A percentile compares a stretch with the other conserved stretches of the same genome.
phyloP scores from a whole-genome alignment of 2,888 invertebrate genomes.

The Stratiomys singularior region DNA sequence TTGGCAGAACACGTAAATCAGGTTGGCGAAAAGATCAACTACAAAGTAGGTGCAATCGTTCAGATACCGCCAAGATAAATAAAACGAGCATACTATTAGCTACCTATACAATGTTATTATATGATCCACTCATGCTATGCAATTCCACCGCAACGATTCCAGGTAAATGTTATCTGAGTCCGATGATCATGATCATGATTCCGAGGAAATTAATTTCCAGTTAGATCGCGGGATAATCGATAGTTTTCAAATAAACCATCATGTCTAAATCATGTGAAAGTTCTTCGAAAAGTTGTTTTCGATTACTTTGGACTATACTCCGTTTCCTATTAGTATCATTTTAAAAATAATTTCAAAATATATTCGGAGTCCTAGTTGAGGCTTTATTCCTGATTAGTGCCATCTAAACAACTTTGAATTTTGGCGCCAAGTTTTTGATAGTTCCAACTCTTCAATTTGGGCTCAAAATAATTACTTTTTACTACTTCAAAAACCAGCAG shows the following conservation, averaged over 20 bases:
- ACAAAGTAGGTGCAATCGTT: neutral
- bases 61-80: neutral
- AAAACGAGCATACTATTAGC: neutral
- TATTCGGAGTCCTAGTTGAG: too few species aligned
- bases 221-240: conserved; percentile 41
- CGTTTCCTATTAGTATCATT: too few species aligned
- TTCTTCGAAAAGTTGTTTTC: too few species aligned
- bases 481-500: neutral
- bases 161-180: conserved; percentile 23
- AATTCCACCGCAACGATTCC: conserved; percentile 1
- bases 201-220: conserved; percentile 36
- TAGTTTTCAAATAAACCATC: conserved; percentile 4
- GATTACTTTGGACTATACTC: too few species aligned
- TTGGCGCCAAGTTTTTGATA: too few species aligned
- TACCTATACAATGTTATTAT: neutral
- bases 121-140: neutral
- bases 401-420: too few species aligned
- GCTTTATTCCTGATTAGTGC: too few species aligned
- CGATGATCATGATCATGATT: conserved; percentile 36
- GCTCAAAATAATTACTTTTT: neutral
- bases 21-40: conserved; percentile 42
- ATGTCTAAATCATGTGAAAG: too few species aligned
- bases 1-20: conserved; percentile 41
- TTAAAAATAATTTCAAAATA: too few species aligned
- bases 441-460: too few species aligned